Percentiles rank a stretch among this genome's conserved stretches.
Conservation (phyloP, 2,888 invertebrate genomes). For the Oscheius sp. region DNA sequence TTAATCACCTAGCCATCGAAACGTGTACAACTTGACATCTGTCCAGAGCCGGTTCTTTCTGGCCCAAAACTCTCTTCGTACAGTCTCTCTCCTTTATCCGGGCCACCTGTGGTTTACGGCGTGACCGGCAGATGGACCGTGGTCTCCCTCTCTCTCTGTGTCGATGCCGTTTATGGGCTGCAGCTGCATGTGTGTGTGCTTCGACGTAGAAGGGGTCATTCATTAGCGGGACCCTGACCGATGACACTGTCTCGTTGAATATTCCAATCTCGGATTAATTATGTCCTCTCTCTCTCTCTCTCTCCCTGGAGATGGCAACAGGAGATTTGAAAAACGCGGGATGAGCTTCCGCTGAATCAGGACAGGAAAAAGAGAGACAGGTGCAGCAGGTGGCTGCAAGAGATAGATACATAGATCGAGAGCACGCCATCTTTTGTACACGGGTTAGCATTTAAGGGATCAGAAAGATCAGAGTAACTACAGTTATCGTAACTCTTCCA, state of each 20-base stretch:
- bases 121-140: constrained; percentile 32
- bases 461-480: too few relatives aligned
- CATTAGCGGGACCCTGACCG: constrained; percentile 17
- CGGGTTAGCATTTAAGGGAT: too few relatives aligned
- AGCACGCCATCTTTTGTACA: too few relatives aligned
- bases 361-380: neutral
- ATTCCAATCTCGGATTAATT: constrained; percentile 23
- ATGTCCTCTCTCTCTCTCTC: neutral
- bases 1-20: neutral
- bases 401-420: too few relatives aligned
- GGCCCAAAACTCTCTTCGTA: neutral
- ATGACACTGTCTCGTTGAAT: constrained; percentile 11
- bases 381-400: neutral
- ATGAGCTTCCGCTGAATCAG: constrained; percentile 4
- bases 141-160: neutral
- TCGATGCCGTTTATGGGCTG: constrained; percentile 30
- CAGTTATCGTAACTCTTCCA: too few relatives aligned
- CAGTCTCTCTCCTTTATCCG: neutral
- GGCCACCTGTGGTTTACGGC: constrained; percentile 35
- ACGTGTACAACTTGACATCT: neutral
- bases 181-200: constrained; percentile 3
- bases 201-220: neutral
- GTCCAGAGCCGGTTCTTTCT: neutral
- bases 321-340: constrained; percentile 2
- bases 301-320: neutral